A percentile compares a stretch with the other conserved stretches of the same genome.
These are phyloP conservation scores for Kryptolebias marmoratus DNA, from an alignment of 2,113 vertebrate species.

Conservation along the genomic window DNA sequence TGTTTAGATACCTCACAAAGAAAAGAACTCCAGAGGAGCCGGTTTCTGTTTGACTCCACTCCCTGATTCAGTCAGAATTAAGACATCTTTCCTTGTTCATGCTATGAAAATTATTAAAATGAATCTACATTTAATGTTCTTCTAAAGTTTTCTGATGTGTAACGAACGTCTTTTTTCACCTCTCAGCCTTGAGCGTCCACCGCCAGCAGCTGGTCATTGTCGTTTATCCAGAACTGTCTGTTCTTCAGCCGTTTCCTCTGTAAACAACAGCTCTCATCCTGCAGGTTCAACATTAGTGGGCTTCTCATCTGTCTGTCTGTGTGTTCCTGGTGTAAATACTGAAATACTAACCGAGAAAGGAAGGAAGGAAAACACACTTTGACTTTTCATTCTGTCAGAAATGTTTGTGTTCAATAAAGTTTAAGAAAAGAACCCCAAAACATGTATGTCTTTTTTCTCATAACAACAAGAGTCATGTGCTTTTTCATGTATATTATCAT, in stretches of 20 bases:
- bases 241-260: constrained; percentile 45
- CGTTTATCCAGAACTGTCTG: constrained; percentile 76
- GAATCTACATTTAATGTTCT: not conserved
- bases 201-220: constrained; percentile 22
- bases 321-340: constrained; percentile 92
- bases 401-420: constrained; percentile 97
- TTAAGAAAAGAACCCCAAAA: constrained; percentile 31
- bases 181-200: constrained; percentile 7
- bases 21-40: not conserved
- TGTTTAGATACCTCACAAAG: constrained; percentile 12
- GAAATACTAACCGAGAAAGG: constrained; percentile 84
- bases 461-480: not conserved
- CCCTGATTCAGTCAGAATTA: constrained; percentile 28
- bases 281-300: not conserved
- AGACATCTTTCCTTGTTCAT: constrained; percentile 22
- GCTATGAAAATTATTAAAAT: constrained; percentile 12
- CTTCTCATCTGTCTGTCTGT: constrained; percentile 49
- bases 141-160: constrained; percentile 6
- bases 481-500: too few species aligned
- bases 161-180: constrained; percentile 4
- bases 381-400: constrained; percentile 94
- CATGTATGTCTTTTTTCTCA: not conserved
- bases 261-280: constrained; percentile 9
- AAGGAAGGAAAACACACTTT: constrained; percentile 78
- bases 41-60: constrained; percentile 16